Evolutionary conservation across 2,797 vertebrate genomes (phyloP).

Genomic region (Novumbra hubbsi): DNA sequence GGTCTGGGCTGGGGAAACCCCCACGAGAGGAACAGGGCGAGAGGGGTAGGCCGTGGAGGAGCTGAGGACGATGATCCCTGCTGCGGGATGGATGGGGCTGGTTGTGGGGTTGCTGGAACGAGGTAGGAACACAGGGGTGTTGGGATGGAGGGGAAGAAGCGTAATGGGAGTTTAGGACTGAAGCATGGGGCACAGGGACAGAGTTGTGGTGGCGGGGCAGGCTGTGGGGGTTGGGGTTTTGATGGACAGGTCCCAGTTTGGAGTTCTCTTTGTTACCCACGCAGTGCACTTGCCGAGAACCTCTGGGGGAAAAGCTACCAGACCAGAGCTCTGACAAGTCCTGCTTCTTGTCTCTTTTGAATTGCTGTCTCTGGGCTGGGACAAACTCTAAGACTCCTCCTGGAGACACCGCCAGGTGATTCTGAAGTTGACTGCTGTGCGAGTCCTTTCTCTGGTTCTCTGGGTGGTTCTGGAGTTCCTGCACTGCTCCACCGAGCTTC

Average conservation of each 20-base stretch:
- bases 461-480: constrained; percentile 55
- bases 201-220: constrained; percentile 70
- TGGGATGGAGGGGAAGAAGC: constrained; percentile 60
- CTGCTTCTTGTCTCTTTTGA: constrained; percentile 63
- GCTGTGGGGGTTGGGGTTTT: constrained; percentile 68
- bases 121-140: constrained; percentile 57
- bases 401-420: constrained; percentile 63
- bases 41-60: constrained; percentile 69
- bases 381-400: constrained; percentile 73
- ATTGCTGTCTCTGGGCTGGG: constrained; percentile 69
- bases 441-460: constrained; percentile 54
- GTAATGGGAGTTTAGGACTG: constrained; percentile 71
- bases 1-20: constrained; percentile 79
- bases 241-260: constrained; percentile 75
- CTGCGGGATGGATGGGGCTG: constrained; percentile 56
- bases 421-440: constrained; percentile 51
- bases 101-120: constrained; percentile 58
- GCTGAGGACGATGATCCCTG: constrained; percentile 62
- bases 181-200: constrained; percentile 71
- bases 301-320: constrained; percentile 45
- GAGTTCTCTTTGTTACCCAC: constrained; percentile 71
- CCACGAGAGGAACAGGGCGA: constrained; percentile 73
- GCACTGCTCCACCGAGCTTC: constrained; percentile 47
- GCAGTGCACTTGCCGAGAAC: constrained; percentile 59
- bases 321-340: constrained; percentile 43